Base-by-base conservation (phyloP, 1,140 invertebrate species). In the Reticulitermes speratus region DNA sequence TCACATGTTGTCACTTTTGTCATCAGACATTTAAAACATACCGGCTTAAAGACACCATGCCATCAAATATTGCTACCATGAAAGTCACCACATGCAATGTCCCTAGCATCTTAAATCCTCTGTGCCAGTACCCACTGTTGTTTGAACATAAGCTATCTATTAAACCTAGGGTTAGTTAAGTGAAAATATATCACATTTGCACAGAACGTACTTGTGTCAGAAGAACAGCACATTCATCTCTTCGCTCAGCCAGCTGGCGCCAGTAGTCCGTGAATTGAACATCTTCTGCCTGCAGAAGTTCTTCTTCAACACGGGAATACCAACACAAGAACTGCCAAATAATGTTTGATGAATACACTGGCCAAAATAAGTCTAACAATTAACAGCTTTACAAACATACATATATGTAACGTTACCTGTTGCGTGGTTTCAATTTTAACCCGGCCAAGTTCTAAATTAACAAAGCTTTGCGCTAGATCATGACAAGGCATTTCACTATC, bases 191-290 rank as follows among this genome's bases (percentile, higher is more conserved):
- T 48, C 16, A 48, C 16, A 48, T 12, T 21, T 55, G 19, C 52
- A 55, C 3, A 55, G 9, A 30, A 88, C 84, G 85, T 88, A 95
- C 94, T 90, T 95, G 93, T 86, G 92, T 88, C 25, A 95, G 92
- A 82, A 98, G 92, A 23, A 93, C 91, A 44, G 94, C 91, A 91
- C 96, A 97, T 89, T 97, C 95, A 75, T 93, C 91, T 87, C 93
- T 92, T 86, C 95, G 93, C 30, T 92, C 91, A 88, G 94, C 92
- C 82, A 97, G 89, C 89, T 96, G 94, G 81, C 95, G 93, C 65
- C 96, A 92, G 90, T 96, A 97, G 14, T 91, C 92, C 87, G 93
- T 92, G 89, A 95, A 96, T 12, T 93, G 92, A 6, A 90, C 89
- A 90, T 96, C 95, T 89, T 95, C 93, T 87, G 92, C 91, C 87